Evolutionary conservation across 1,140 invertebrate species (phyloP).

Genomic region (Portunus trituberculatus): DNA sequence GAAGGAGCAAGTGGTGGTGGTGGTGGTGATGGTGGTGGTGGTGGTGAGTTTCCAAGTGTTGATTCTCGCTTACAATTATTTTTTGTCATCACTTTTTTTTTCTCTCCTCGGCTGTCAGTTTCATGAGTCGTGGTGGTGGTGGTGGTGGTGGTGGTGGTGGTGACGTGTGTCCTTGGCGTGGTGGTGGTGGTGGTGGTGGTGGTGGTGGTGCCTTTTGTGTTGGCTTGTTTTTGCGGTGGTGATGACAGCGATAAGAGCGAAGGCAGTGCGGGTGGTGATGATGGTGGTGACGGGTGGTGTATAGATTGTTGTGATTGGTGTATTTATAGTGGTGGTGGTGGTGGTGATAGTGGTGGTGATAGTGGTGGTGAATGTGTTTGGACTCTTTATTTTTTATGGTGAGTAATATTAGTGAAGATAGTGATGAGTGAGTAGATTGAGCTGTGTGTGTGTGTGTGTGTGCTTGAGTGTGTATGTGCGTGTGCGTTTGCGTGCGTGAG

Average conservation of each 20-base stretch:
- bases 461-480: not conserved
- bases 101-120: too few species aligned
- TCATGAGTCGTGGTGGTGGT: not conserved
- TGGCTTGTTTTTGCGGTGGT: not conserved
- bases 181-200: not conserved
- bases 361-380: not conserved
- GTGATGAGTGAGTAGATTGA: too few species aligned
- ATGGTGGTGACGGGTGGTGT: not conserved
- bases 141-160: not conserved
- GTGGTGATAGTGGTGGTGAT: not conserved
- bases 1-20: not conserved
- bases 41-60: not conserved
- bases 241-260: not conserved
- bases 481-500: not conserved
- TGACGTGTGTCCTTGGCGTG: not conserved
- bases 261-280: not conserved
- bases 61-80: not conserved
- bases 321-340: not conserved
- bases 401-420: too few species aligned
- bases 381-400: too few species aligned
- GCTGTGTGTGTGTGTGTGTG: slow-evolving; percentile 9
- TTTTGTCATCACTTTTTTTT: too few species aligned
- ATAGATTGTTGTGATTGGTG: not conserved
- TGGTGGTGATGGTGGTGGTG: not conserved
- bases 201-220: not conserved